Evolutionary conservation across 2,113 vertebrate genomes (phyloP), one percentile per base, ranked within the genome.

Genomic region (Takifugu flavidus): DNA sequence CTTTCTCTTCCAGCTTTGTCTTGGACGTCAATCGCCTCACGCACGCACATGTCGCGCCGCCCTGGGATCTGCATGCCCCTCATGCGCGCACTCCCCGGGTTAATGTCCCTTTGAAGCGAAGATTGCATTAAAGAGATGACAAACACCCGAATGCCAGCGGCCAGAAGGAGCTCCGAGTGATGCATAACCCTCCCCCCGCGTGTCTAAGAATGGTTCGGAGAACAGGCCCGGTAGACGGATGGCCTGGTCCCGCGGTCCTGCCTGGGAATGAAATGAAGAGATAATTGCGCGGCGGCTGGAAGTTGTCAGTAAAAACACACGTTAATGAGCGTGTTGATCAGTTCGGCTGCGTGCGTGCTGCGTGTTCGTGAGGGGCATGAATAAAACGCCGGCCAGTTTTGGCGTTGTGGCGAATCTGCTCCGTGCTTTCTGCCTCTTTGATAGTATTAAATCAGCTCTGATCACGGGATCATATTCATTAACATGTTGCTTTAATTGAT

Each of bases 311-410:
- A 66, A 83, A 84, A 86, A 87, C 83, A 87, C 79, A 70, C 68
- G 53, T 85, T 91, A 91, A 91, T 91, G 86, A 86, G 78, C 61
- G 8, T 82, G 85, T 83, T 88, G 88, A 91, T 91, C 89, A 88
- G 88, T 86, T 82, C 62, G 77, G 88, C 76, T 73, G 78, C 81
- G 79, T 78, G 85, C 83, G 83, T 83, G 77, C 68, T 14, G 70
- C 59, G 47, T 77, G 84, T 89, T 86, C 88, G 89, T 90, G 80
- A 85, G 42, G 46, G 8, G 62, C 69, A 82, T 76, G 77, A 86
- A 84, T 80, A 86, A 80, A 75, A 70, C 57, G 66, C 56, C 74
- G 74, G 67, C 65, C 72, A 42, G 57, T 10, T 65, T 68, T 65
- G 74, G 27, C 43, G 15, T 62, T 26, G 55, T 26, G 39, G 6